Evolutionary conservation across 2,888 invertebrate species (phyloP), one percentile per base, ranked within the genome.

Genomic region (Micropterix aruncella): DNA sequence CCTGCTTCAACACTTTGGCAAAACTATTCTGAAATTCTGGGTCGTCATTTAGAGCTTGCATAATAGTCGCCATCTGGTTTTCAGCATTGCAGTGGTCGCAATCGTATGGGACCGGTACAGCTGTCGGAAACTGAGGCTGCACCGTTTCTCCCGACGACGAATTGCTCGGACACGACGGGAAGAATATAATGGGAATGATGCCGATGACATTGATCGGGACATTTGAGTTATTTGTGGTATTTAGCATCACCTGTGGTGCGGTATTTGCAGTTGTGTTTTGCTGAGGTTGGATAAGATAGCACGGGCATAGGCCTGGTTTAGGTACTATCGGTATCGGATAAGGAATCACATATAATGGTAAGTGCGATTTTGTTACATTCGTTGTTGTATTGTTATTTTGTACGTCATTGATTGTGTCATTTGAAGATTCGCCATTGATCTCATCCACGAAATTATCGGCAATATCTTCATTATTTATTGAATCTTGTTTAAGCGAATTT

Each of bases 151-250:
- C 66, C 18, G 62, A 59, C 18, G 62, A 60, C 3, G 60, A 65
- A 42, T 65, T 66, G 18, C 76, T 77, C 1, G 78, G 78, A 54
- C 80, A 80, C 55, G 74, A 76, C 1, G 83, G 83, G 52, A 80
- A 71, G 54, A 83, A 81, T 15, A 83, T 71, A 2, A 83, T 80
- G 1, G 83, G 83, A 52, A 83, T 72, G 51, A 77, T 82, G 41
- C 81, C 83, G 40, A 83, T 73, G 12, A 78, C 70, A 4, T 79
- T 80, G 54, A 75, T 75, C 0, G 79, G 72, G 3, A 70, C 60
- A 40, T 55, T 41, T 50, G 44, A 40, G 42, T 41, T 39, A 41
- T 19, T 5, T 18, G 18, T 46, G 44, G 50, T 38, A 9, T 43
- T 40, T 38, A 40, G 43, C 2, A 18, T 43, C 37, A 50, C 48